Evolutionary conservation across 2,113 vertebrate species (phyloP).

Genomic region (Tympanuchus pallidicinctus): DNA sequence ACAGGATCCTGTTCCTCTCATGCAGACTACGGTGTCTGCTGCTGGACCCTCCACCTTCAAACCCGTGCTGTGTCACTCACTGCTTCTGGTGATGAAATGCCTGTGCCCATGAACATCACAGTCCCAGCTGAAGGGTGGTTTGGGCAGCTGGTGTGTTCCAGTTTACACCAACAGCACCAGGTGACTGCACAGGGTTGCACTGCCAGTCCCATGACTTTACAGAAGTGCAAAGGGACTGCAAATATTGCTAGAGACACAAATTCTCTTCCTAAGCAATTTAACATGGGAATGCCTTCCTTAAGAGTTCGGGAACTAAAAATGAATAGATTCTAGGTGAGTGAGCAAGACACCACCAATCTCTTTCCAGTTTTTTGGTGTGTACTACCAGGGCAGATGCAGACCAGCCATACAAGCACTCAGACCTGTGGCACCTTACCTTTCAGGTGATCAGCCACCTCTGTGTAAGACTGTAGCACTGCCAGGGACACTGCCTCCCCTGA

Average conservation of each 20-base stretch:
- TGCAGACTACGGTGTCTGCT: neutral
- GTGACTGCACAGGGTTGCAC: neutral
- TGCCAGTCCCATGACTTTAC: neutral
- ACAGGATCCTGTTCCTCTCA: neutral
- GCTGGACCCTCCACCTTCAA: neutral
- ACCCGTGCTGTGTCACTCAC: neutral
- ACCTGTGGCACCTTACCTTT: constrained; percentile 77
- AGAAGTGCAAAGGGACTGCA: neutral
- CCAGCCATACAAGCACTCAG: neutral
- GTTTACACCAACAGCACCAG: neutral
- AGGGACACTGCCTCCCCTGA: constrained; percentile 92
- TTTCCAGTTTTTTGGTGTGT: neutral
- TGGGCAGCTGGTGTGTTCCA: neutral
- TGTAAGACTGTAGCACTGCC: constrained; percentile 83
- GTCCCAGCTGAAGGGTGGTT: neutral
- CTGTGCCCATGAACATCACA: neutral
- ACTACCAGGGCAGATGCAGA: neutral
- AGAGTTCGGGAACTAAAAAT: neutral
- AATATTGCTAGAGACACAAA: neutral
- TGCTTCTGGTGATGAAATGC: rapidly evolving
- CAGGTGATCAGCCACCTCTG: constrained; percentile 83
- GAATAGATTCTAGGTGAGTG: neutral
- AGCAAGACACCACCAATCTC: neutral
- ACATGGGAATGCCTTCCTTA: neutral
- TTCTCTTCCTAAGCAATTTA: neutral